Percentiles rank a stretch among this genome's conserved stretches.
These are phyloP conservation scores for Papilio xuthus DNA, from an alignment of 1,140 invertebrate genomes.

Conservation along the genomic window DNA sequence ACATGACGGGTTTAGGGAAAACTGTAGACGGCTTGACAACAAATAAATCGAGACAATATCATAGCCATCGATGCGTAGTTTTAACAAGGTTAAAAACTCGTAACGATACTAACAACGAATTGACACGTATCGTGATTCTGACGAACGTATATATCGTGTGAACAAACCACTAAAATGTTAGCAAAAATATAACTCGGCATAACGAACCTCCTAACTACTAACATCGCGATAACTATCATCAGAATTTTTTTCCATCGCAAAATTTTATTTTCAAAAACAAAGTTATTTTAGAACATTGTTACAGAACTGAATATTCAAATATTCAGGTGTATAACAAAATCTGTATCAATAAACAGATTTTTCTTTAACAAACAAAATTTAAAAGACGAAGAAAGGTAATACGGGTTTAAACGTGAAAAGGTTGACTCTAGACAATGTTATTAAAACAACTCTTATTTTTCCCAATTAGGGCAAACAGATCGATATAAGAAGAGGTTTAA, in stretches of 20 bases:
- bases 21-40: background rate
- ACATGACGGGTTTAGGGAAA: background rate
- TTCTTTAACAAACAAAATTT: background rate
- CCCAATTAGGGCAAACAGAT: background rate
- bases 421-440: background rate
- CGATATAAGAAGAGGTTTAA: too few relatives aligned
- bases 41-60: background rate
- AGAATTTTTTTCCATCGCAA: background rate
- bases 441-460: background rate
- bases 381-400: background rate
- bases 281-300: background rate
- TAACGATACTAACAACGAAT: slow-evolving; percentile 18
- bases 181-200: background rate
- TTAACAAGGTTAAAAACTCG: slow-evolving; percentile 12
- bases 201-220: background rate
- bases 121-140: background rate
- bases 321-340: background rate
- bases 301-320: background rate
- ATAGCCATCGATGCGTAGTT: background rate
- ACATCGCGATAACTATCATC: background rate
- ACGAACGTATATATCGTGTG: background rate
- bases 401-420: slow-evolving; percentile 3
- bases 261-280: background rate
- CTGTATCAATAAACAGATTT: background rate
- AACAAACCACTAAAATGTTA: background rate